Evolutionary conservation across 1,140 invertebrate genomes (phyloP), one percentile per base, ranked within the genome.

Genomic region (Sarcophaga peregrina): DNA sequence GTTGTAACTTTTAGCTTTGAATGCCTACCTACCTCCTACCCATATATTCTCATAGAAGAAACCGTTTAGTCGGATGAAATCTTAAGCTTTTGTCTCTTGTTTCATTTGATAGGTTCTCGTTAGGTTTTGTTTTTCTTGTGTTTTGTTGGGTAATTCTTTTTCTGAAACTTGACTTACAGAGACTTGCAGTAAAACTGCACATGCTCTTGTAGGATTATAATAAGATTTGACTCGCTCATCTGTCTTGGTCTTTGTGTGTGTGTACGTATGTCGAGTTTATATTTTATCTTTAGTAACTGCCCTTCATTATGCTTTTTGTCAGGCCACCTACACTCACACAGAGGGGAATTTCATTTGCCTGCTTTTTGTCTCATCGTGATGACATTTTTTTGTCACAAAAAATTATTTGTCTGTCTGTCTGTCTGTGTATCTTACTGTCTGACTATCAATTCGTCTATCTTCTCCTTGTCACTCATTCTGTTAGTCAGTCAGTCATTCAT

Each of bases 371-470:
- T 68, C 20, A 20, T 68, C n/a, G 62, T 68, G 62, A 20, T 68
- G 62, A 68, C 62, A 68, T 10, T 20, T 20, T 68, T 68, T 68
- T 68, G 62, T 68, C 62, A 68, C 62, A 68, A 25, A 68, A 68
- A 25, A 3, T 10, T 10, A 10, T 20, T 68, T 20, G 20, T 68
- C 20, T 68, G n/a, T 68, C 17, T 20, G 58, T 68, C n/a, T 37
- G 4, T 37, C 25, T 37, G 25, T 37, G 4, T 37, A 37, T 37
- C 62, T 58, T 58, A 58, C 54, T 68, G 62, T 20, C 54, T 68
- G 62, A 17, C 62, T 68, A 68, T 68, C 62, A 20, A 25, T 25
- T 20, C 62, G 62, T 68, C 62, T 68, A 68, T 68, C 62, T 68
- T 20, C 17, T 68, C n/a, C 62, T 25, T 68, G 62, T 68, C 62